Evolutionary conservation across 1,140 invertebrate genomes (phyloP).

Genomic region (Mylabris phalerata): DNA sequence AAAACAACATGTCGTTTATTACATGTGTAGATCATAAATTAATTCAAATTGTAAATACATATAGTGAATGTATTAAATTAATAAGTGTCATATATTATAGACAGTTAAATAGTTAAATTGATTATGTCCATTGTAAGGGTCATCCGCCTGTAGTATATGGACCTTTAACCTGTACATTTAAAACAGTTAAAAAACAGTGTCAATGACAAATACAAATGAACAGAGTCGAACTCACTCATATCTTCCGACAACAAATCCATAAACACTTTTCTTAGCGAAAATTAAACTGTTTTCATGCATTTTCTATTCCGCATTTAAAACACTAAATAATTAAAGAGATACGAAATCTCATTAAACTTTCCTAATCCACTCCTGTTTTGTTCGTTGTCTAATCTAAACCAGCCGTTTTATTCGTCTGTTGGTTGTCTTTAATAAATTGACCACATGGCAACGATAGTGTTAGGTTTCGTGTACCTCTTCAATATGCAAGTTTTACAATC

Average conservation of each 20-base stretch:
- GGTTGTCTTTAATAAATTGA: no score
- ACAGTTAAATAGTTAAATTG: constrained; percentile 8
- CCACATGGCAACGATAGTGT: no score
- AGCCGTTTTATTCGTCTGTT: no score
- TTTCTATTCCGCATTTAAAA: no score
- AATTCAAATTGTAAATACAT: constrained; percentile 7
- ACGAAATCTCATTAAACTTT: no score
- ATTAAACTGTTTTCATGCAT: no score
- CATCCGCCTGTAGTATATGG: constrained; percentile 3
- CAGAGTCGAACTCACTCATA: no score
- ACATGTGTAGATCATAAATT: constrained; percentile 3
- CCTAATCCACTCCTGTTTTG: background rate
- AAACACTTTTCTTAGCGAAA: no score
- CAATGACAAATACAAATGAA: no score
- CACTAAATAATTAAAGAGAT: no score
- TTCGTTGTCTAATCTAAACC: background rate
- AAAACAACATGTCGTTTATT: no score
- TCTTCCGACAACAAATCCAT: no score
- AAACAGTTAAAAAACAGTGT: constrained; percentile 1
- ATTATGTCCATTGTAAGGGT: constrained; percentile 10
- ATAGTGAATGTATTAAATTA: constrained; percentile 9
- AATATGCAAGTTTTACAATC: background rate
- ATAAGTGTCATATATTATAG: constrained; percentile 10
- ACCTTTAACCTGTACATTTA: constrained; percentile 8
- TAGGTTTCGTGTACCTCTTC: background rate